phyloP scores from a whole-genome alignment of 2,888 invertebrate species.

The Phragmatobia fuliginosa region DNA sequence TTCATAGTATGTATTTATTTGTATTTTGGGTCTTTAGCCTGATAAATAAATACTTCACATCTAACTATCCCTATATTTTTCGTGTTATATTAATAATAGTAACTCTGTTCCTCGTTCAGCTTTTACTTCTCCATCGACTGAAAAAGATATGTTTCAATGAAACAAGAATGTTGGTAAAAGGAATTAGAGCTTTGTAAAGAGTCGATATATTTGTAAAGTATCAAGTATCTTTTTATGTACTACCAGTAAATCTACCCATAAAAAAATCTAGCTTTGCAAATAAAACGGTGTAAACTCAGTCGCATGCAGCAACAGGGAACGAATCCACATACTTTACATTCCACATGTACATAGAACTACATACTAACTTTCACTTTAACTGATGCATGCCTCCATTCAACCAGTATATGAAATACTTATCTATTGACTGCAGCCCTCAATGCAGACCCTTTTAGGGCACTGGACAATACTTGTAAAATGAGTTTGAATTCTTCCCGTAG shows the following conservation, averaged over 20 bases:
- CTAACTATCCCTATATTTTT: too few relatives aligned
- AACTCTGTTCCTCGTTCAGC: too few relatives aligned
- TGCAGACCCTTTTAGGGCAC: slow-evolving; percentile 22
- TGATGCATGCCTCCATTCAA: slow-evolving; percentile 54
- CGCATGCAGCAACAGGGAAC: slow-evolving; percentile 24
- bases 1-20: too few relatives aligned
- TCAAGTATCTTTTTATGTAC: neutral
- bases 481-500: slow-evolving; percentile 1
- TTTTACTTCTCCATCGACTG: too few relatives aligned
- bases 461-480: slow-evolving; percentile 19
- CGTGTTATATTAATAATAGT: too few relatives aligned
- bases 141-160: too few relatives aligned
- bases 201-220: neutral
- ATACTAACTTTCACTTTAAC: slow-evolving; percentile 56
- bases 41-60: too few relatives aligned
- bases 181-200: neutral
- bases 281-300: slow-evolving; percentile 34
- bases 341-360: slow-evolving; percentile 32
- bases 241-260: too few relatives aligned
- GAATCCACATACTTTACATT: slow-evolving; percentile 43
- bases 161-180: too few relatives aligned
- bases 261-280: too few relatives aligned
- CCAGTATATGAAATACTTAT: slow-evolving; percentile 62
- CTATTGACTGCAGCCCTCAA: slow-evolving; percentile 62
- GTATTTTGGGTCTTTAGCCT: too few relatives aligned